Percentiles rank a stretch among this genome's conserved stretches.
Conservation (phyloP, 2,797 vertebrate genomes). For the Cyprinodon diabolis region DNA sequence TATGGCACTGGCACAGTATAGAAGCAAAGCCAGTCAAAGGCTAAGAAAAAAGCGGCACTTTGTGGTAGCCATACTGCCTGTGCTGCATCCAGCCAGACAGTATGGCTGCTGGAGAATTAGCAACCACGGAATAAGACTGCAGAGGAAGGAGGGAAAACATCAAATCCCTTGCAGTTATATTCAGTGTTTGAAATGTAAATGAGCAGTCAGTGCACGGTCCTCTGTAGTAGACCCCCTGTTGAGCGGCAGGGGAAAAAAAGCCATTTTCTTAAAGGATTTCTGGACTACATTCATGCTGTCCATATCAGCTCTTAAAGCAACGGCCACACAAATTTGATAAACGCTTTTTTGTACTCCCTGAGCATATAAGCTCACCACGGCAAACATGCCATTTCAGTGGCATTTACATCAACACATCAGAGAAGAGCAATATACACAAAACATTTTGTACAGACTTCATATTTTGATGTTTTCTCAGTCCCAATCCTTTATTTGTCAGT, state of each 20-base stretch:
- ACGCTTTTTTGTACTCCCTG: slow-evolving; percentile 13
- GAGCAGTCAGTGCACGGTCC: slow-evolving; percentile 70
- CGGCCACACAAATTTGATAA: slow-evolving; percentile 52
- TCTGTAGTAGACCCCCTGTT: slow-evolving; percentile 77
- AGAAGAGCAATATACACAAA: slow-evolving; percentile 21
- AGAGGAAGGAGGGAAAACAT: slow-evolving; percentile 75
- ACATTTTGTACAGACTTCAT: slow-evolving; percentile 31
- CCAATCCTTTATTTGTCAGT: slow-evolving; percentile 59
- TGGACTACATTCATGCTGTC: slow-evolving; percentile 42
- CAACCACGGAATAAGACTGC: slow-evolving; percentile 72
- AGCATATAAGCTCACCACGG: slow-evolving; percentile 22
- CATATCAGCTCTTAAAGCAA: slow-evolving; percentile 50
- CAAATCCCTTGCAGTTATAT: slow-evolving; percentile 81
- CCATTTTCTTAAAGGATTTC: slow-evolving; percentile 68
- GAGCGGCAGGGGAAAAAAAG: slow-evolving; percentile 44
- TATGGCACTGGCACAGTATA: slow-evolving; percentile 71
- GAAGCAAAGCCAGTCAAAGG: slow-evolving; percentile 69
- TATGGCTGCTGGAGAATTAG: slow-evolving; percentile 74
- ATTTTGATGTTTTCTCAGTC: slow-evolving; percentile 7
- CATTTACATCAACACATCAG: slow-evolving; percentile 27
- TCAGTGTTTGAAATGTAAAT: slow-evolving; percentile 83
- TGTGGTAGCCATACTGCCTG: slow-evolving; percentile 68
- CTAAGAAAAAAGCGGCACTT: slow-evolving; percentile 62
- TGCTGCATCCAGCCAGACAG: slow-evolving; percentile 65
- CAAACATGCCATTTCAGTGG: slow-evolving; percentile 20